Evolutionary conservation across 2,797 vertebrate genomes (phyloP).

Genomic region (Setipinna tenuifilis): DNA sequence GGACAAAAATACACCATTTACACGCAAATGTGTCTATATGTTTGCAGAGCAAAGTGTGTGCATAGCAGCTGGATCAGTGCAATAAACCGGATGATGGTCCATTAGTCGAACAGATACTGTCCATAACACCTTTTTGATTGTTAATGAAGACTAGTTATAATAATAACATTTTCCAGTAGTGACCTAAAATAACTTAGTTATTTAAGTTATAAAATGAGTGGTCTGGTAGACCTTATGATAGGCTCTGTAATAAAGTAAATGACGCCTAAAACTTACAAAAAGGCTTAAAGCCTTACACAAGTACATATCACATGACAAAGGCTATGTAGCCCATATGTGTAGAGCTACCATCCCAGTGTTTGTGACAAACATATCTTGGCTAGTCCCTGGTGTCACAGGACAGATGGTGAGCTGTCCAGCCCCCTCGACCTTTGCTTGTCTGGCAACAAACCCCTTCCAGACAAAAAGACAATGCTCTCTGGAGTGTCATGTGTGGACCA

Average conservation of each 20-base stretch:
- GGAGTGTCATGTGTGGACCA: conserved; percentile 16
- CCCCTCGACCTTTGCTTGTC: conserved; percentile 19
- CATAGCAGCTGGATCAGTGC: not conserved
- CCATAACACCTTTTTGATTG: too few species aligned
- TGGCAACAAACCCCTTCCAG: not conserved
- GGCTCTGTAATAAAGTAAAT: not conserved
- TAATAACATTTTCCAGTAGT: too few species aligned
- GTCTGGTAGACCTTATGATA: not conserved
- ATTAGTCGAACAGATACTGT: too few species aligned
- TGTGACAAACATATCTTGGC: not conserved
- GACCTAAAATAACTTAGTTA: too few species aligned
- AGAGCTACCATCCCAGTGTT: not conserved
- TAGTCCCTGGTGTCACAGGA: not conserved
- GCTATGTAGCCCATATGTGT: not conserved
- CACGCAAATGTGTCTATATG: not conserved
- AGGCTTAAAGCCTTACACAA: not conserved
- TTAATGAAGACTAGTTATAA: too few species aligned
- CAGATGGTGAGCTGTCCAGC: conserved; percentile 22
- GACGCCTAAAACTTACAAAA: too few species aligned
- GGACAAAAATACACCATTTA: not conserved
- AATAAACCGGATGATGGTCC: too few species aligned
- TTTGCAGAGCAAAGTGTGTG: too few species aligned
- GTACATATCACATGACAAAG: not conserved
- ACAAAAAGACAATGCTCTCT: conserved; percentile 8
- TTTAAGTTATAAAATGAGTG: not conserved